phyloP scores from a whole-genome alignment of 2,113 vertebrate genomes.

The Columbina picui region DNA sequence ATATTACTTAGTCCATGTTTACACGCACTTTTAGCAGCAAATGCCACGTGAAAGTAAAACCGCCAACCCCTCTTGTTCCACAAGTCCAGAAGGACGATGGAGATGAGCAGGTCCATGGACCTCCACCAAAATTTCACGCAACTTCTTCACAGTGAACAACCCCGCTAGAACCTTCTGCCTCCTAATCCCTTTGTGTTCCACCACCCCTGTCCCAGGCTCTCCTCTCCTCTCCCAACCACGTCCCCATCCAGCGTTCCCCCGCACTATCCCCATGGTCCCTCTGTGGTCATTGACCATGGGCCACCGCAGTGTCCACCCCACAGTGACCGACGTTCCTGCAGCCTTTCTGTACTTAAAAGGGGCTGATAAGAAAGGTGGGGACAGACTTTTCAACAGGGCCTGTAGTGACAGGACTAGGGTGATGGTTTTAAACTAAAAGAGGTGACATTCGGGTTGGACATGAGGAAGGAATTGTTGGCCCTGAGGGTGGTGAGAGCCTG shows the following conservation, averaged over 20 bases:
- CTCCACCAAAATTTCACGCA: neutral
- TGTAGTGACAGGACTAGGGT: too few species aligned
- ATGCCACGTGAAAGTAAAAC: fast-evolving
- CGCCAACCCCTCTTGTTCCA: fast-evolving
- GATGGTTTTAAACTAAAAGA: too few species aligned
- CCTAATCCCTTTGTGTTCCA: neutral
- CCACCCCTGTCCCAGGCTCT: neutral
- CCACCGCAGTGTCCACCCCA: neutral
- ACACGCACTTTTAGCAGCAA: neutral
- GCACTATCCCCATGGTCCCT: neutral
- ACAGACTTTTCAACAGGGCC: too few species aligned
- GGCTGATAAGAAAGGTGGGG: too few species aligned
- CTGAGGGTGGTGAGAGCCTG: too few species aligned
- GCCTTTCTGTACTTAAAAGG: too few species aligned
- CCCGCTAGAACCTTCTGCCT: neutral
- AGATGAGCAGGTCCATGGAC: neutral
- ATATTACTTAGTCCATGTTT: fast-evolving
- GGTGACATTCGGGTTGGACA: too few species aligned
- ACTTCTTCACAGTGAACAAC: neutral
- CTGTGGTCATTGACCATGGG: fast-evolving
- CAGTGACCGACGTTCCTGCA: neutral
- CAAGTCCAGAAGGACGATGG: fast-evolving
- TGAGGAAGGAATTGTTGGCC: too few species aligned
- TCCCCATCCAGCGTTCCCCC: neutral
- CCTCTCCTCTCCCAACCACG: neutral